phyloP scores from a whole-genome alignment of 2,113 vertebrate species.

The Myotis lucifugus region DNA sequence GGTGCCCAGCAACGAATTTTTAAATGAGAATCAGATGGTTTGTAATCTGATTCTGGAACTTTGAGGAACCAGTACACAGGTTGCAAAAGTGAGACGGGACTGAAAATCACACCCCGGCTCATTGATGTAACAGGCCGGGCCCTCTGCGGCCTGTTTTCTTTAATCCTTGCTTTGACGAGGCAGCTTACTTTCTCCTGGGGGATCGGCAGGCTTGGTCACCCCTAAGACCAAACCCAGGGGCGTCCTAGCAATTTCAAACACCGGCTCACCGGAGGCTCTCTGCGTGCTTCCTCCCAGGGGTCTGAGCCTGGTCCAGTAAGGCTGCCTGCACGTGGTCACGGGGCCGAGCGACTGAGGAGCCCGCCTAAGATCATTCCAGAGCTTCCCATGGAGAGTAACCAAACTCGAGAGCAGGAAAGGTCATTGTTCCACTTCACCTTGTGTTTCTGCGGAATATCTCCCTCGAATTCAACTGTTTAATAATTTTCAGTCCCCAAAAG shows the following conservation, averaged over 20 bases:
- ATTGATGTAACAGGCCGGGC: not conserved
- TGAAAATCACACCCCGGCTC: not conserved
- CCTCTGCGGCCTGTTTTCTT: not conserved
- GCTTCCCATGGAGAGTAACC: not conserved
- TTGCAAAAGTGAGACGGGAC: not conserved
- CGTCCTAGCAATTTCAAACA: not conserved
- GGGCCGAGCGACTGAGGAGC: not conserved
- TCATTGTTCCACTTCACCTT: not conserved
- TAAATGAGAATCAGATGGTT: not conserved
- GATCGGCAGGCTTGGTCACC: fast-evolving
- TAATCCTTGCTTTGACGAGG: not conserved
- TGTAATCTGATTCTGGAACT: not conserved
- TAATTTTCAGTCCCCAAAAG: not conserved
- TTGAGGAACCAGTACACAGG: not conserved
- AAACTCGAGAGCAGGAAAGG: not conserved
- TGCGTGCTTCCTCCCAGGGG: not conserved
- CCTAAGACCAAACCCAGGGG: not conserved
- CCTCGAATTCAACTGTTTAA: not conserved
- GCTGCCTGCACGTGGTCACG: not conserved
- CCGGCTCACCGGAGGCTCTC: not conserved
- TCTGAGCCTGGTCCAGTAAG: not conserved
- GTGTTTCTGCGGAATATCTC: not conserved
- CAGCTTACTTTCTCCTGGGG: not conserved
- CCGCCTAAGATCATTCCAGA: not conserved
- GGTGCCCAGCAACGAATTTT: not conserved